phyloP scores from a whole-genome alignment of 2,888 invertebrate genomes.

The Campaea margaritaria region DNA sequence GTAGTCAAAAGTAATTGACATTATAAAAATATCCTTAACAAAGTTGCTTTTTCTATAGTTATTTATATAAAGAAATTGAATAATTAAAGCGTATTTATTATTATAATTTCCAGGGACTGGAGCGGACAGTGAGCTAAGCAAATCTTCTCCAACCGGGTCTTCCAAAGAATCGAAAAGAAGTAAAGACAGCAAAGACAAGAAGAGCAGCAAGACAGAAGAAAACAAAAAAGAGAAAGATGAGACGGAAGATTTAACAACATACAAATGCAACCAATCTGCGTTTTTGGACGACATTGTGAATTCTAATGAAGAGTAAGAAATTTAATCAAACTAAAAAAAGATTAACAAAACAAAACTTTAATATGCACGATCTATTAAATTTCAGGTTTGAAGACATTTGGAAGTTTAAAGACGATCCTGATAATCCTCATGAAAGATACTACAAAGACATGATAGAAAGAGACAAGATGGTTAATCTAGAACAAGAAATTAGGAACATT shows the following conservation, averaged over 20 bases:
- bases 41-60: too few relatives aligned
- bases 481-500: constrained; percentile 91
- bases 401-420: constrained; percentile 91
- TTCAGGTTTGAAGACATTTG: constrained; percentile 91
- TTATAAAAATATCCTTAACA: neutral
- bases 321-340: neutral
- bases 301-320: constrained; percentile 88
- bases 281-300: constrained; percentile 90
- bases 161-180: constrained; percentile 92
- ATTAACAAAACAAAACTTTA: neutral
- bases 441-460: constrained; percentile 93
- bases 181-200: constrained; percentile 89
- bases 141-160: constrained; percentile 88
- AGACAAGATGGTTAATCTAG: constrained; percentile 93
- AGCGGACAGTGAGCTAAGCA: constrained; percentile 92
- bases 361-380: neutral
- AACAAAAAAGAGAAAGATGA: constrained; percentile 86
- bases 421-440: constrained; percentile 90
- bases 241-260: constrained; percentile 86
- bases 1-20: neutral
- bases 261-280: constrained; percentile 88
- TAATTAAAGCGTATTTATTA: neutral
- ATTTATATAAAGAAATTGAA: too few relatives aligned
- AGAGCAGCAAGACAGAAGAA: constrained; percentile 76
- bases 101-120: constrained; percentile 72